Conservation (phyloP, 1,140 invertebrate species). For the Sarcophaga bullata region DNA sequence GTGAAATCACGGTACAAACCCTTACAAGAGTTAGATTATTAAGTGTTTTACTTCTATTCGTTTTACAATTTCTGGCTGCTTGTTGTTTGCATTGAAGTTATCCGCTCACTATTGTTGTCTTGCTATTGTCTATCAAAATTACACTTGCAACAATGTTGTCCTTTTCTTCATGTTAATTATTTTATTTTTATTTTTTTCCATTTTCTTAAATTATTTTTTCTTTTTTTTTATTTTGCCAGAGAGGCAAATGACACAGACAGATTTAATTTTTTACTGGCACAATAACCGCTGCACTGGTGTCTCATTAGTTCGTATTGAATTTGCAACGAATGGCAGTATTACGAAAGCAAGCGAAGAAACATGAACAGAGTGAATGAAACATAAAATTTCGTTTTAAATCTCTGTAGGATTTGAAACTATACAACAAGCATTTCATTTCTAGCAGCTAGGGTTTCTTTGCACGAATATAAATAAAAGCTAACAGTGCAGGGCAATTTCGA, state of each 20-base stretch:
- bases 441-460: too few species aligned
- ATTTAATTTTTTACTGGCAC: background rate
- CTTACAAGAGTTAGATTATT: background rate
- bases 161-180: too few species aligned
- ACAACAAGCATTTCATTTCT: background rate
- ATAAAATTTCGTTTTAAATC: background rate
- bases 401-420: background rate
- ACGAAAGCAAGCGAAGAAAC: background rate
- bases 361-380: background rate
- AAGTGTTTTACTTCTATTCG: background rate
- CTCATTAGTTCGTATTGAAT: slow-evolving; percentile 5
- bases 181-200: too few species aligned
- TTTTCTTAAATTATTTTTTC: too few species aligned
- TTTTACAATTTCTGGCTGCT: background rate
- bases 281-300: background rate
- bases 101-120: background rate
- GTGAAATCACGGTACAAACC: too few species aligned
- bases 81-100: background rate
- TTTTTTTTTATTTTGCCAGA: background rate
- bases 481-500: background rate
- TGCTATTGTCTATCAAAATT: background rate
- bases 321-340: background rate
- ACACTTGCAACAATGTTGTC: background rate
- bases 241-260: background rate
- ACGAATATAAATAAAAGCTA: background rate